Conservation (phyloP, 2,113 vertebrate genomes). For the Coturnix japonica region DNA sequence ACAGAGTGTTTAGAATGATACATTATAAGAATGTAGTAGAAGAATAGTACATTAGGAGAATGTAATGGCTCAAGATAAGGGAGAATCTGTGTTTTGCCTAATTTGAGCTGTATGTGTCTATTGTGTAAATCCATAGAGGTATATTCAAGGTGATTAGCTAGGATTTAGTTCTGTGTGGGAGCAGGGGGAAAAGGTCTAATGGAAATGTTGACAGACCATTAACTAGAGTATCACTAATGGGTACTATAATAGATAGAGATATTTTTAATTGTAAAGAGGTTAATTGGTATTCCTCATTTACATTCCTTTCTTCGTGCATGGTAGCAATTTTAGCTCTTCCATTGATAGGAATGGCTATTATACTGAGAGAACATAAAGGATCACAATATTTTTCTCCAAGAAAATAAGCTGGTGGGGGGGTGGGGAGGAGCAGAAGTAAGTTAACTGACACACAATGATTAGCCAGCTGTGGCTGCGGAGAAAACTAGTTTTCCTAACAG, state of each 20-base stretch:
- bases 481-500: background rate
- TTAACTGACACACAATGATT: slow-evolving; percentile 22
- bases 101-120: background rate
- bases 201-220: slow-evolving; percentile 71
- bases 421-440: background rate
- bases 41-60: background rate
- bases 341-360: slow-evolving; percentile 35
- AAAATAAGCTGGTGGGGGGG: slow-evolving; percentile 32
- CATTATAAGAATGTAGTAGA: background rate
- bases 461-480: slow-evolving; percentile 3
- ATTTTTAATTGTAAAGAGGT: slow-evolving; percentile 70
- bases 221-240: slow-evolving; percentile 65
- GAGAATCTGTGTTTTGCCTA: slow-evolving; percentile 25
- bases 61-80: slow-evolving; percentile 17
- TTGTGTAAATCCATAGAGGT: slow-evolving; percentile 29
- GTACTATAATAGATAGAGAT: slow-evolving; percentile 53
- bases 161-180: slow-evolving; percentile 50
- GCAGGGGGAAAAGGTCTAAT: slow-evolving; percentile 60
- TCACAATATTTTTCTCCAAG: slow-evolving; percentile 66
- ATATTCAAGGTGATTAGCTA: slow-evolving; percentile 64
- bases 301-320: slow-evolving; percentile 66
- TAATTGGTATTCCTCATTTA: slow-evolving; percentile 67
- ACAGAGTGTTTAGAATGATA: background rate
- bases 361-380: slow-evolving; percentile 33
- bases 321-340: slow-evolving; percentile 53